These are phyloP conservation scores for Aleiodes testaceus DNA, from an alignment of 2,888 invertebrate genomes.

Conservation along the genomic window DNA sequence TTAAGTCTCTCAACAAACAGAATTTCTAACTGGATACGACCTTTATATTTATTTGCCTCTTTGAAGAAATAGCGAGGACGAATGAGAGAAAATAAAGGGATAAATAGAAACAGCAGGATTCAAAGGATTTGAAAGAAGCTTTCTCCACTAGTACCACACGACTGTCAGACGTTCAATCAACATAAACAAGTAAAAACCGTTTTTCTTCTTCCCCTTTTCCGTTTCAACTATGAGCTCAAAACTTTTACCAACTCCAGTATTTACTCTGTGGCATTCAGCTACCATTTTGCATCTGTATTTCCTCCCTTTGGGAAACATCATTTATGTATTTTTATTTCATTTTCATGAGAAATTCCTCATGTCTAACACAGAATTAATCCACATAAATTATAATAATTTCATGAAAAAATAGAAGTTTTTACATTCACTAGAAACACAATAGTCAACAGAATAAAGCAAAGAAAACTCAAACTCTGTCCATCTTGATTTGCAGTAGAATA, in stretches of 20 bases:
- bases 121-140: slow-evolving; percentile 2
- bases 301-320: neutral
- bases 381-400: neutral
- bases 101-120: slow-evolving; percentile 3
- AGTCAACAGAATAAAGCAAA: too few relatives aligned
- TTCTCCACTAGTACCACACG: slow-evolving; percentile 14
- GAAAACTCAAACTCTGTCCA: too few relatives aligned
- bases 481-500: too few relatives aligned
- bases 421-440: too few relatives aligned
- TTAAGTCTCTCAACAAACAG: too few relatives aligned
- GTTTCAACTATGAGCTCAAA: neutral
- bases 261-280: slow-evolving; percentile 12
- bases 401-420: too few relatives aligned
- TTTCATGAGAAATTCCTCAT: too few relatives aligned
- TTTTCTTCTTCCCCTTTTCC: neutral
- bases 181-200: slow-evolving; percentile 18
- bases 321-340: too few relatives aligned
- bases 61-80: neutral
- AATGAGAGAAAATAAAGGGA: slow-evolving; percentile 10
- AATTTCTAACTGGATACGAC: too few relatives aligned
- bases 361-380: too few relatives aligned
- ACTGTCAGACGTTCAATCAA: slow-evolving; percentile 28
- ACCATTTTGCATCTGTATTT: neutral
- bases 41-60: neutral
- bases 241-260: neutral